phyloP scores from a whole-genome alignment of 2,113 vertebrate genomes.

The Delphinapterus leucas region DNA sequence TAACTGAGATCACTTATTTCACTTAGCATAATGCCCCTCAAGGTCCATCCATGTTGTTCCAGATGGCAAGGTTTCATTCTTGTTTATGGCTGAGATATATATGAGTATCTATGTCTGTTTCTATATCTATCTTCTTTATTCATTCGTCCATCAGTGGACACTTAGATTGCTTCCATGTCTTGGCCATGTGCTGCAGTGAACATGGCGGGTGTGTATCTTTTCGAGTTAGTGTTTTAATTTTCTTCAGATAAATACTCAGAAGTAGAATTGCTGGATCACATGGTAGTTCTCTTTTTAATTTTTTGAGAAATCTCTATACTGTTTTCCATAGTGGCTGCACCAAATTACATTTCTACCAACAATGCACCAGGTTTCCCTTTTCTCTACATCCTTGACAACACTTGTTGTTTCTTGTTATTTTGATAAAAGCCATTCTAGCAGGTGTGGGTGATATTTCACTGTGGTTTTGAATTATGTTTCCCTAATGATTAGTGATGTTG shows the following conservation, averaged over 20 bases:
- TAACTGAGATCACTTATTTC: background rate
- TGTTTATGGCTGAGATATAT: background rate
- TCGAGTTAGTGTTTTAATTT: background rate
- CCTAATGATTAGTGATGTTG: background rate
- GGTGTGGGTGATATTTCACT: background rate
- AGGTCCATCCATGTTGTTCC: background rate
- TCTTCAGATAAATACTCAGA: background rate
- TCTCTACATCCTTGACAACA: background rate
- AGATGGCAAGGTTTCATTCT: background rate
- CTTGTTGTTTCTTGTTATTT: background rate
- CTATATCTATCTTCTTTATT: background rate
- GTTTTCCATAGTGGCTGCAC: background rate
- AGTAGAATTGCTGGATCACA: background rate
- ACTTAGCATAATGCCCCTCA: background rate
- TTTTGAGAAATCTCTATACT: background rate
- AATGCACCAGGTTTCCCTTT: background rate
- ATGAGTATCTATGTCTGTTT: background rate
- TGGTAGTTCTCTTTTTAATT: background rate
- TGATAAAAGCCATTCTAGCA: background rate
- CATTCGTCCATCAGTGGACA: background rate
- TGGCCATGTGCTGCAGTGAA: background rate
- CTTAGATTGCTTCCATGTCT: background rate
- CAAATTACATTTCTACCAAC: background rate
- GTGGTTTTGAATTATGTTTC: background rate
- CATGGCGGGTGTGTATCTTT: background rate